These are phyloP conservation scores for Caenorhabditis sp. DNA, from an alignment of 2,888 invertebrate genomes.

Conservation along the genomic window DNA sequence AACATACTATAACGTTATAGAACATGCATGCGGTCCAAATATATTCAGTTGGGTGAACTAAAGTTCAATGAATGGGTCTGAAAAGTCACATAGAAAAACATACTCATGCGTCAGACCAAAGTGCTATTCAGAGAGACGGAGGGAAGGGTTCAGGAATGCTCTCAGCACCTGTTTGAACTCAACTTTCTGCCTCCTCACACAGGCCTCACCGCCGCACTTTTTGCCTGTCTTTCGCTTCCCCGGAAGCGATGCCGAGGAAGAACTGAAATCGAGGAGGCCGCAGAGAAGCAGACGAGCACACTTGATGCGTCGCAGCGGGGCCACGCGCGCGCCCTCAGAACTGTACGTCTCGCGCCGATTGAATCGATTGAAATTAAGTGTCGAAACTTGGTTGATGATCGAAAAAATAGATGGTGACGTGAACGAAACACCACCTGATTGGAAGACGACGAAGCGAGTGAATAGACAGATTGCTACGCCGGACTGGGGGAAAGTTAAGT, in stretches of 20 bases:
- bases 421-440: conserved; percentile 12
- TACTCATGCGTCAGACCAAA: neutral
- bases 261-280: conserved; percentile 18
- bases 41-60: conserved; percentile 4
- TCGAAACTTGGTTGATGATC: conserved; percentile 1
- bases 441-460: conserved; percentile 4
- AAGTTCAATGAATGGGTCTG: neutral
- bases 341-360: conserved; percentile 47
- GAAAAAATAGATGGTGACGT: conserved; percentile 21
- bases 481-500: conserved; percentile 21
- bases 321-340: conserved; percentile 46
- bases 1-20: neutral
- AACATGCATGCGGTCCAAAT: neutral
- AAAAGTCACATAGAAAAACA: conserved; percentile 26
- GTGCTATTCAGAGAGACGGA: conserved; percentile 28
- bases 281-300: conserved; percentile 56
- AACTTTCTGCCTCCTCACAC: conserved; percentile 32
- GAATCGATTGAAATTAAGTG: neutral
- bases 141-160: conserved; percentile 49
- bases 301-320: conserved; percentile 31
- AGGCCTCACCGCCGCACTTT: conserved; percentile 33
- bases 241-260: conserved; percentile 43
- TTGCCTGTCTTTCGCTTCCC: conserved; percentile 27
- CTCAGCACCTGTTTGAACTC: conserved; percentile 57
- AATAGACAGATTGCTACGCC: neutral